phyloP scores from a whole-genome alignment of 2,797 vertebrate species.

The Siniperca obscura region DNA sequence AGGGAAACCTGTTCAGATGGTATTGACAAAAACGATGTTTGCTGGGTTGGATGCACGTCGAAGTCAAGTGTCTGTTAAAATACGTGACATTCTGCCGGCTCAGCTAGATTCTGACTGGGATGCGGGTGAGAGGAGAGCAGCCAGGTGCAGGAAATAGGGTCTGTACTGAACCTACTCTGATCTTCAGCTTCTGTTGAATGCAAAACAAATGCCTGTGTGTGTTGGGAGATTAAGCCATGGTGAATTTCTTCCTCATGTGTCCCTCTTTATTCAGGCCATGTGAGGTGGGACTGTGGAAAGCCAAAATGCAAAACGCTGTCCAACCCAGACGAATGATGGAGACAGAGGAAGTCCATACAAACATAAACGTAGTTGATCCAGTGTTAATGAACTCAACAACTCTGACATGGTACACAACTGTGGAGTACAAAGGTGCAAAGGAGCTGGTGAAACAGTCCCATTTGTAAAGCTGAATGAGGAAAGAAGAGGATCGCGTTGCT shows the following conservation, averaged over 20 bases:
- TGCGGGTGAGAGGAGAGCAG: neutral
- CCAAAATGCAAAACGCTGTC: slow-evolving; percentile 48
- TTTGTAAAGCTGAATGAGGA: slow-evolving; percentile 27
- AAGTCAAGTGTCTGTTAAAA: neutral
- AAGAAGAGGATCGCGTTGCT: slow-evolving; percentile 23
- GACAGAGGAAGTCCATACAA: slow-evolving; percentile 41
- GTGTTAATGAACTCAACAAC: neutral
- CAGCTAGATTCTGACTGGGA: neutral
- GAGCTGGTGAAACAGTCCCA: neutral
- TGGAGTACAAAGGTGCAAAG: slow-evolving; percentile 13
- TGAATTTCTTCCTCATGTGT: slow-evolving; percentile 45
- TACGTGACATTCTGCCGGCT: too few species aligned
- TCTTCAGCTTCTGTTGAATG: neutral
- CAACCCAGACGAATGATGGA: slow-evolving; percentile 45
- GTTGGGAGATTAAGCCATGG: neutral
- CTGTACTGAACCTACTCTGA: neutral
- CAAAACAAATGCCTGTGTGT: slow-evolving; percentile 12
- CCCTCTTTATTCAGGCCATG: slow-evolving; percentile 59
- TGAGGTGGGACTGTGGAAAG: slow-evolving; percentile 72
- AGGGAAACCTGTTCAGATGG: neutral
- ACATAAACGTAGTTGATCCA: neutral
- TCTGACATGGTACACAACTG: slow-evolving; percentile 11
- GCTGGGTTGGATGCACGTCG: neutral
- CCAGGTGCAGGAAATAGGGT: neutral
- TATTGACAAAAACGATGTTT: neutral